Evolutionary conservation across 30 jellyfish, hydroid and myxozoan species (phyloP), one percentile per base, ranked within the genome.

Genomic region (Haliclystus octoradiatus): DNA sequence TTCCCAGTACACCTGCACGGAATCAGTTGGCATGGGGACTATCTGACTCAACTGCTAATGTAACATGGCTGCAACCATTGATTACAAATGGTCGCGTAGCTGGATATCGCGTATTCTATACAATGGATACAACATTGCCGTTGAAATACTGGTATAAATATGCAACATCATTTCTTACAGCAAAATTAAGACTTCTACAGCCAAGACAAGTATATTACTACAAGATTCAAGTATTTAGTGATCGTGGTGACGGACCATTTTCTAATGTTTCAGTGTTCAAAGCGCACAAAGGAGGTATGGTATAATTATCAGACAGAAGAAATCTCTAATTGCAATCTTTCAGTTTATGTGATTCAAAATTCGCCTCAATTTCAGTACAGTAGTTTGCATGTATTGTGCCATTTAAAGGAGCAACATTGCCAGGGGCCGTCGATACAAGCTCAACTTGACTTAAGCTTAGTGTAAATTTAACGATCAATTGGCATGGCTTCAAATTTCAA

Each of bases 231-330:
- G 77, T 81, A 22, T 82, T 76, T 35, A 92, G 98, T 0, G 28
- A 50, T 22, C 75, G 33, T 15, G 91, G 92, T 24, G 62, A 33
- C 23, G 95, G 98, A 13, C 98, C 98, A 15, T 66, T 89, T 62
- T 57, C 84, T 34, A 83, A 80, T 25, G 62, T 66, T 0, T 82
- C 85, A 14, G 72, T 80, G 22, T 82, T 72, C 23, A 80, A 72
- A 35, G 63, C 93, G 12, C 85, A 71, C 53, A 76, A 69, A 2
- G 93, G 93, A 49, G 93, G 93, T 80, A 47, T 50, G 93, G 19
- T 15, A 0, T 33, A 27, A n/a, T 9, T 24, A 31, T 52, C 33
- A 9, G 19, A 40, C 14, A 40, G 57, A 19, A 9, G 57, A 40
- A 5, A 19, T 19, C 57, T 9, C 19, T 19, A 40, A 19, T 19